Percentiles rank a stretch among this genome's conserved stretches.
Conservation (phyloP, 2,888 invertebrate genomes). For the Cerastoderma edule region DNA sequence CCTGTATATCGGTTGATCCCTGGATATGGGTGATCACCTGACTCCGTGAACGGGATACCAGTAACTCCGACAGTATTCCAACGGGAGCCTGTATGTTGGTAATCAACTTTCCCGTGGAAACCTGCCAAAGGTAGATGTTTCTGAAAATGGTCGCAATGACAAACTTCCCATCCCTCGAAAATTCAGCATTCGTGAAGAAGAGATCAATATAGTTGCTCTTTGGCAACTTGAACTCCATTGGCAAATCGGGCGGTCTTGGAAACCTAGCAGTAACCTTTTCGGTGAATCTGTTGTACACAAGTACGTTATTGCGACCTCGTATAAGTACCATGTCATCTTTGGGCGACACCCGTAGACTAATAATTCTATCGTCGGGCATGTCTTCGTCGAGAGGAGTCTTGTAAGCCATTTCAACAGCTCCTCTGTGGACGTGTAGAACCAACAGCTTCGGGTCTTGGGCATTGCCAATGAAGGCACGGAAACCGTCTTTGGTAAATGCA, state of each 20-base stretch:
- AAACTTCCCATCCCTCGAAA: slow-evolving; percentile 78
- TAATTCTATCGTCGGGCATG: slow-evolving; percentile 65
- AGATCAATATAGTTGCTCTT: slow-evolving; percentile 71
- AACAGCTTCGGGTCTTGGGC: slow-evolving; percentile 73
- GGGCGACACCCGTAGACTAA: slow-evolving; percentile 68
- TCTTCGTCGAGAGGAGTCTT: slow-evolving; percentile 73
- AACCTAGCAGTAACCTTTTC: slow-evolving; percentile 76
- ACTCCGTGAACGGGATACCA: slow-evolving; percentile 69
- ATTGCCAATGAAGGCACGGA: slow-evolving; percentile 75
- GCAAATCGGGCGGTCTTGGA: slow-evolving; percentile 75
- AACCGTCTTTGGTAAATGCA: slow-evolving; percentile 74
- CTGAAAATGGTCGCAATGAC: slow-evolving; percentile 81
- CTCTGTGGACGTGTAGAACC: slow-evolving; percentile 75
- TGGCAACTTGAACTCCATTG: slow-evolving; percentile 81
- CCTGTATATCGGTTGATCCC: slow-evolving; percentile 73
- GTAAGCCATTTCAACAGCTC: slow-evolving; percentile 78
- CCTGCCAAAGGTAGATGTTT: slow-evolving; percentile 81
- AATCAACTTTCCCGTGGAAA: slow-evolving; percentile 67
- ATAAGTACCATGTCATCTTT: slow-evolving; percentile 72
- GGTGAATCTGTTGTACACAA: slow-evolving; percentile 76
- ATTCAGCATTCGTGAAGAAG: slow-evolving; percentile 78
- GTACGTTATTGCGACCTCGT: slow-evolving; percentile 69
- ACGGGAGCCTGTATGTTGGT: slow-evolving; percentile 80
- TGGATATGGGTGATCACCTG: slow-evolving; percentile 77
- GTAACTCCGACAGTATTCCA: slow-evolving; percentile 76